Evolutionary conservation across 2,888 invertebrate genomes (phyloP), one percentile per base, ranked within the genome.

Genomic region (Plemyria rubiginata): DNA sequence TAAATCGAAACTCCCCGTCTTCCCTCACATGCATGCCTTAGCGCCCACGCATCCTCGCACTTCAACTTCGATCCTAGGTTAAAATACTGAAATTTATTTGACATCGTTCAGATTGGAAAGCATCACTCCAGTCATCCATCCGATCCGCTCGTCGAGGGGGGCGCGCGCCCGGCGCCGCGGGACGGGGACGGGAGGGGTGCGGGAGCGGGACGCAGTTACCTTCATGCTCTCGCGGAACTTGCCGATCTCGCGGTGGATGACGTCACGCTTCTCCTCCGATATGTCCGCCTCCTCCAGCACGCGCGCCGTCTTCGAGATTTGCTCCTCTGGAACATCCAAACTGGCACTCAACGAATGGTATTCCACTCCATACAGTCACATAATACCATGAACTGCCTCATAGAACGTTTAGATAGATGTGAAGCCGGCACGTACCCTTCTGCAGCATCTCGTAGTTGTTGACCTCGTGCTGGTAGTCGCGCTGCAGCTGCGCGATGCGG

Each of bases 211-310:
- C 50, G 71, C 70, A 74, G 93, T 94, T 95, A 98, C 98, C 97
- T 98, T 98, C 96, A 98, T 99, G 74, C 98, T 97, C 93, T 99
- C 98, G 68, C 99, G 95, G 93, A 99, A 99, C 92, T 98, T 98
- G 78, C 98, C 98, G 88, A 99, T 99, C 94, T 99, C 99, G 76
- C 98, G 95, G 80, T 98, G 98, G 76, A 99, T 99, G 75, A 99
- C 95, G 88, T 98, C 98, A 53, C 98, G 96, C 88, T 99, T 98
- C 83, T 99, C 99, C 89, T 99, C 99, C 83, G 99, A 99, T 66
- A 99, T 96, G 85, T 98, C 98, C 36, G 97, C 96, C 78, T 97
- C 97, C 76, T 97, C 96, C 38, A 97, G 91, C 64, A 95, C 94
- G 78, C 95, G 95, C 68, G 94, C 94, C 73, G 94, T 93, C 74